Conservation (phyloP, 2,888 invertebrate species). For the Neelides folsomi region DNA sequence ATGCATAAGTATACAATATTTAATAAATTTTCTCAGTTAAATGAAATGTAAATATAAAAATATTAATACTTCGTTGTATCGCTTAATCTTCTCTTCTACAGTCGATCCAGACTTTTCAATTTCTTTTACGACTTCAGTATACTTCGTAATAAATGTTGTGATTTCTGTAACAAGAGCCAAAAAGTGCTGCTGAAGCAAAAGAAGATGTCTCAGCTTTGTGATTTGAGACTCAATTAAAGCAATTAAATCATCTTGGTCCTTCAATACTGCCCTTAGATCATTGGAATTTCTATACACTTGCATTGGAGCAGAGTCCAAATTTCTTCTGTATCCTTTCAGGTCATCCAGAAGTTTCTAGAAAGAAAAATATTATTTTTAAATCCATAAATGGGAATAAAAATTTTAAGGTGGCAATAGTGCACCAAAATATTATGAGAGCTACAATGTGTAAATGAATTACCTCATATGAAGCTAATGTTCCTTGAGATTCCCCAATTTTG, state of each 20-base stretch:
- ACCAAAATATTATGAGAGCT: too few species aligned
- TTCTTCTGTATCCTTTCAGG: slow-evolving; percentile 61
- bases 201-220: slow-evolving; percentile 59
- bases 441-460: too few species aligned
- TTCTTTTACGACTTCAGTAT: slow-evolving; percentile 68
- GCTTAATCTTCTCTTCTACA: slow-evolving; percentile 71
- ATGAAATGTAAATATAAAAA: too few species aligned
- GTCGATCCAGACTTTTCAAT: slow-evolving; percentile 71
- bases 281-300: neutral
- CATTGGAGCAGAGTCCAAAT: slow-evolving; percentile 41
- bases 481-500: slow-evolving; percentile 75
- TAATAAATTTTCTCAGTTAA: too few species aligned
- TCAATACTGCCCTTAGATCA: slow-evolving; percentile 46
- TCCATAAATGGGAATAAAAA: neutral
- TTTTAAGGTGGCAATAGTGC: neutral
- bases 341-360: slow-evolving; percentile 53
- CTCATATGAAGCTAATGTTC: slow-evolving; percentile 44
- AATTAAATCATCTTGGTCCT: slow-evolving; percentile 73
- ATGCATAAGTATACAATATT: too few species aligned
- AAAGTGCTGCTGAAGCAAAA: slow-evolving; percentile 74
- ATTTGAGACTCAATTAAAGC: slow-evolving; percentile 74
- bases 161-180: slow-evolving; percentile 74
- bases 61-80: slow-evolving; percentile 55
- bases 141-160: slow-evolving; percentile 70
- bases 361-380: neutral